Evolutionary conservation across 2,797 vertebrate species (phyloP), one percentile per base, ranked within the genome.

Genomic region (Gymnoscopelus microlampas): DNA sequence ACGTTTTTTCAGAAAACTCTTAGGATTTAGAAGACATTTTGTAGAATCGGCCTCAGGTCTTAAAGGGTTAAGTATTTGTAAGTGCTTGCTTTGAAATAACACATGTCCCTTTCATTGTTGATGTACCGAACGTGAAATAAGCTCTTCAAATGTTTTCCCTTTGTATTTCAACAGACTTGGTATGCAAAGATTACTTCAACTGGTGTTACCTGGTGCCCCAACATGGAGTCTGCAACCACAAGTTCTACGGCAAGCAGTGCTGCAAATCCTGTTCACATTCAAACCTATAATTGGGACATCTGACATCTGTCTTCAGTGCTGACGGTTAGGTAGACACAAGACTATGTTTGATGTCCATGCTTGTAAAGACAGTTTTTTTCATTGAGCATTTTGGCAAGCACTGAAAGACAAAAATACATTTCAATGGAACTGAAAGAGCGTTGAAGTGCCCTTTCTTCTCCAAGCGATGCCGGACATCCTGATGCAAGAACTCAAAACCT

Each of bases 141-240:
- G n/a, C 14, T 57, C 14, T 48, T 13, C 50, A 12, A 3, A 62
- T 39, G 7, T 49, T 63, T 48, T 59, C n/a, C 2, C 0, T 29
- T 39, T 56, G 19, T 73, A 5, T 77, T 66, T 66, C 74, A 29
- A 5, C 90, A 96, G 96, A 93, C 12, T 2, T 80, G 57, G 70
- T 78, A 12, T 97, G 96, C 78, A 85, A 86, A 63, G 96, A 97
- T 82, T 91, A 91, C 78, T 95, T 94, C 83, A 94, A 59, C 79
- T 96, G 96, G 96, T 98, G 96, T 75, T 86, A 94, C 71, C 89
- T 96, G 90, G 95, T 95, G 50, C 95, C 95, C 13, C 96, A 92
- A 79, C 96, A 95, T 0, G 91, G 95, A 14, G 89, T 96, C 74
- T 98, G 96, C 78, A 88, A 85, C 83, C 96, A 96, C 89, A 94